phyloP scores from a whole-genome alignment of 2,888 invertebrate species.

The Adineta ricciae region DNA sequence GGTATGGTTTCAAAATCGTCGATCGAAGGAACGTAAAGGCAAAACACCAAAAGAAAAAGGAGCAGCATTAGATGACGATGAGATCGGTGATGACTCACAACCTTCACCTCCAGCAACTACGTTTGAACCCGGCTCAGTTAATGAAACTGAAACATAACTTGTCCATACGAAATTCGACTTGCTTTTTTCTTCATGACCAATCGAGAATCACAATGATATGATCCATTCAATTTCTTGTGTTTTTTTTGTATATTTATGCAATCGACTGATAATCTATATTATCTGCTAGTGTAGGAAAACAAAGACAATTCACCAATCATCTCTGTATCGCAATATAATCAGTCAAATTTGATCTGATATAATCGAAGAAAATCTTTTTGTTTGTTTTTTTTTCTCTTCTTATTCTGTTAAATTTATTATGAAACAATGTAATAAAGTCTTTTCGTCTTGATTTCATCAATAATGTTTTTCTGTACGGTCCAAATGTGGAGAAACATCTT shows the following conservation, averaged over 20 bases:
- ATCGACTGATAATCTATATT: neutral
- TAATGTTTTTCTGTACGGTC: neutral
- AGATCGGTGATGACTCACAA: neutral
- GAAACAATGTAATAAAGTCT: neutral
- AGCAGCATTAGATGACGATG: neutral
- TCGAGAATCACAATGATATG: neutral
- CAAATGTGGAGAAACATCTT: neutral
- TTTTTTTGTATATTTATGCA: neutral
- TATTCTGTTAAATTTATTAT: neutral
- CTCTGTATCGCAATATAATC: neutral
- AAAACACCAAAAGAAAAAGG: neutral
- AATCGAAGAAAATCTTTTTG: neutral
- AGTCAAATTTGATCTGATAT: neutral
- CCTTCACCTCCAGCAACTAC: neutral
- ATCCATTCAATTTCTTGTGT: neutral
- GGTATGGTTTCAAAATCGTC: constrained; percentile 52
- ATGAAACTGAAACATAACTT: neutral
- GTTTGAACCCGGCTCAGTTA: neutral
- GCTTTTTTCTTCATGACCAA: no score
- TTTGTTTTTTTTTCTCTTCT: neutral
- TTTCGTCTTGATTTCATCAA: neutral
- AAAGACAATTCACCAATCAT: neutral
- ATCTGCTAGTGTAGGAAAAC: neutral
- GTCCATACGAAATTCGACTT: neutral
- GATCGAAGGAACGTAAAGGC: constrained; percentile 69